Base-by-base conservation (phyloP, 2,113 vertebrate genomes). In the Platichthys flesus region DNA sequence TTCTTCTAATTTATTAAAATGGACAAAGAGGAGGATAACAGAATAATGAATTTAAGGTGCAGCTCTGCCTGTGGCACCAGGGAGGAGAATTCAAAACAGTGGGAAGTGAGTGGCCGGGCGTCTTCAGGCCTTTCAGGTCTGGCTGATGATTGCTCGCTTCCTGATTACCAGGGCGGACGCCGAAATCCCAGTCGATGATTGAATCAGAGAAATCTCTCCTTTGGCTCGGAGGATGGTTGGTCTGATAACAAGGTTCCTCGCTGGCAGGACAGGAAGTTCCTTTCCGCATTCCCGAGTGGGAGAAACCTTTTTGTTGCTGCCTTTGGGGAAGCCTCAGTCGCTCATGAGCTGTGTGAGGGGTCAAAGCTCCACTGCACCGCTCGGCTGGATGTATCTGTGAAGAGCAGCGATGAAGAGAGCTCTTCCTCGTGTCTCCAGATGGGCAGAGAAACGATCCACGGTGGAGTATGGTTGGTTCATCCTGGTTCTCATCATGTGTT, bases 261-360 rank as follows among this genome's bases (percentile, higher is more conserved):
- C 65, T 67, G 71, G 85, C 68, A 57, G 70, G 71, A 76, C 91
- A 92, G 93, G 94, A 94, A 93, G 88, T 87, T 72, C 35, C 82
- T 91, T 95, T 94, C 94, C 91, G 92, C 92, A 93, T 94, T 95
- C 94, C 94, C 74, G 49, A 59, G 63, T 54, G 72, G 79, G 47
- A 73, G 47, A 71, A 75, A 47, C 24, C 16, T 49, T 71, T 28
- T 49, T 21, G 10, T 67, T 61, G 10, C 28, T 15, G 59, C 12
- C 14, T 71, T 52, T 67, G 67, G 71, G 59, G 26, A 16, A 31
- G 40, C 57, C 64, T 37, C 63, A 71, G 67, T 26, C 59, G n/a
- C 7, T 49, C 1, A 21, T 24, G 47, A 45, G 3, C 42, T 13
- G 42, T 49, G 13, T 18, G 45, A 49, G 45, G 15, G 45, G 45